Conservation (phyloP, 2,888 invertebrate genomes). For the Clostera curtula region DNA sequence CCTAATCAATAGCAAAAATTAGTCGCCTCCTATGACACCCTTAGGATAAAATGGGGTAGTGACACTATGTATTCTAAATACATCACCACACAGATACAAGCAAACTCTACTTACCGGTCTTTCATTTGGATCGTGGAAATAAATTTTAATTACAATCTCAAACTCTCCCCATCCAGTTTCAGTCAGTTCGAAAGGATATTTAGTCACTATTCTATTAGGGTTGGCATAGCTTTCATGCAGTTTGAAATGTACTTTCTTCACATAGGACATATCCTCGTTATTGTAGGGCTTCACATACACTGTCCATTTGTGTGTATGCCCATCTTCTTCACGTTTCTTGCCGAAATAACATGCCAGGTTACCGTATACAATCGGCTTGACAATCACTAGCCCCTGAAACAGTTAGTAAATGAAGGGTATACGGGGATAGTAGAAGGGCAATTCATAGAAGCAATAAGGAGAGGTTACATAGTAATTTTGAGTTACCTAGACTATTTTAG, state of each 20-base stretch:
- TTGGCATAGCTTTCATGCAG: constrained; percentile 98
- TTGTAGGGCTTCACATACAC: constrained; percentile 95
- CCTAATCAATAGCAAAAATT: too few relatives aligned
- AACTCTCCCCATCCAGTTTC: constrained; percentile 99
- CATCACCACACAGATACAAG: neutral
- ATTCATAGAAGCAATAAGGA: too few relatives aligned
- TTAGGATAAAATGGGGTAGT: neutral
- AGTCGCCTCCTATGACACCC: too few relatives aligned
- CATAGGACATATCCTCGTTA: constrained; percentile 96
- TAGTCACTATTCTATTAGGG: constrained; percentile 92
- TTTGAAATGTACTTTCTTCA: constrained; percentile 98
- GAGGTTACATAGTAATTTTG: too few relatives aligned
- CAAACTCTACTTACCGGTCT: constrained; percentile 80
- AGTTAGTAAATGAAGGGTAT: neutral
- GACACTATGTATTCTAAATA: neutral
- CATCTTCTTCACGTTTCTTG: constrained; percentile 96
- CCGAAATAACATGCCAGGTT: constrained; percentile 97
- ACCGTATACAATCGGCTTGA: constrained; percentile 97
- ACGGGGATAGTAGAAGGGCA: too few relatives aligned
- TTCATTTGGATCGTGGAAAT: constrained; percentile 97
- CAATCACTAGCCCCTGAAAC: constrained; percentile 86
- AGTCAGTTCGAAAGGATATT: constrained; percentile 97
- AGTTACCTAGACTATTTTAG: too few relatives aligned
- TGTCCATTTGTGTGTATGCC: constrained; percentile 99
- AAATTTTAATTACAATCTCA: constrained; percentile 97